Evolutionary conservation across 2,888 invertebrate genomes (phyloP).

Genomic region (Lasioglossum zephyrum): DNA sequence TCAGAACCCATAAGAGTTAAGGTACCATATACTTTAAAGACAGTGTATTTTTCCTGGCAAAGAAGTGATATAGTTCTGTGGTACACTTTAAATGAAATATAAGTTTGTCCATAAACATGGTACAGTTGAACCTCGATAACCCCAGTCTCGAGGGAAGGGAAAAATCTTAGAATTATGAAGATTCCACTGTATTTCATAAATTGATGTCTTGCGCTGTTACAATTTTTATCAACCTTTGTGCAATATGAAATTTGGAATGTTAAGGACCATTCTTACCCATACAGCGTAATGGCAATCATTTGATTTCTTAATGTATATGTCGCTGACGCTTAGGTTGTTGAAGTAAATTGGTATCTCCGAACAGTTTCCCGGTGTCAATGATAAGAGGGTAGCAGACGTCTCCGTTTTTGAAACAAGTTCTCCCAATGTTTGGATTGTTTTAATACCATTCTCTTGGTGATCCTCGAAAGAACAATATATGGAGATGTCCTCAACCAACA

Average conservation of each 20-base stretch:
- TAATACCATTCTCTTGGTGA: constrained; percentile 43
- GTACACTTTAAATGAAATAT: neutral
- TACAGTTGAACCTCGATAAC: neutral
- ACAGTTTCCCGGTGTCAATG: constrained; percentile 39
- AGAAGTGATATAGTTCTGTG: neutral
- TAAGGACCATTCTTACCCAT: constrained; percentile 51
- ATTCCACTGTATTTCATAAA: neutral
- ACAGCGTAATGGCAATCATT: constrained; percentile 15
- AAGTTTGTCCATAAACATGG: neutral
- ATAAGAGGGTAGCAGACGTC: neutral
- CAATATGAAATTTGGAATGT: neutral
- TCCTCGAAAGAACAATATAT: constrained; percentile 33
- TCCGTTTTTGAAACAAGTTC: constrained; percentile 34
- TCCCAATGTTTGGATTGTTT: constrained; percentile 62
- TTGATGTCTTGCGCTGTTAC: neutral
- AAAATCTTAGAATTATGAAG: neutral
- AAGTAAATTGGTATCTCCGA: constrained; percentile 42
- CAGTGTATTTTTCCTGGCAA: constrained; percentile 41
- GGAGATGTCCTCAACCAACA: constrained; percentile 52
- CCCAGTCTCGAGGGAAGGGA: neutral
- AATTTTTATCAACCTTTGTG: neutral
- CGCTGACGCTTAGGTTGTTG: constrained; percentile 4
- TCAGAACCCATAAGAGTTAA: constrained; percentile 20
- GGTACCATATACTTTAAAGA: constrained; percentile 59
- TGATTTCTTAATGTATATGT: constrained; percentile 37